A percentile compares a stretch with the other conserved stretches of the same genome.
These are phyloP conservation scores for Propsilocerus akamusi DNA, from an alignment of 1,140 invertebrate species.

Conservation along the genomic window DNA sequence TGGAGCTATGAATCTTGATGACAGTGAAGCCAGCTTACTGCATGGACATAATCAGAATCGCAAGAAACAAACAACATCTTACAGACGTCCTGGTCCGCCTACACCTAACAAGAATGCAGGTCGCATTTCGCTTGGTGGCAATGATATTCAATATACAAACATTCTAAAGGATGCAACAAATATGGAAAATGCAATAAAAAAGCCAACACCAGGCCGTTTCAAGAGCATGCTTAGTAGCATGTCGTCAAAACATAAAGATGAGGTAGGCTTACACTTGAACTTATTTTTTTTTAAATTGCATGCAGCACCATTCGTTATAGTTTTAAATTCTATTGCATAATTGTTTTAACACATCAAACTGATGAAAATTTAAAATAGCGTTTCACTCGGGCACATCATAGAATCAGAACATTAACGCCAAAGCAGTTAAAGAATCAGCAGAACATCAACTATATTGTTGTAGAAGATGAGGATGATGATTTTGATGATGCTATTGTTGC, in stretches of 20 bases:
- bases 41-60: conserved; percentile 30
- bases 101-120: conserved; percentile 70
- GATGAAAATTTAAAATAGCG: no score
- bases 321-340: no score
- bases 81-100: conserved; percentile 64
- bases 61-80: conserved; percentile 40
- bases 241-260: conserved; percentile 12
- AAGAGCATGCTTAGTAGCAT: conserved; percentile 13
- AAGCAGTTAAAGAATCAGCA: background rate
- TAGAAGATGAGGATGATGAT: background rate
- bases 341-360: no score
- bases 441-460: background rate
- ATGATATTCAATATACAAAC: conserved; percentile 14
- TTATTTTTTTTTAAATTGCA: background rate
- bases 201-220: conserved; percentile 20
- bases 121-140: conserved; percentile 36
- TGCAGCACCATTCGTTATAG: no score
- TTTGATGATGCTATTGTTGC: background rate
- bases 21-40: conserved; percentile 36
- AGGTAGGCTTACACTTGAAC: conserved; percentile 8
- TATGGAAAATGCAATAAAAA: conserved; percentile 6
- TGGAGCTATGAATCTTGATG: conserved; percentile 33
- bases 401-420: background rate
- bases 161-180: conserved; percentile 15
- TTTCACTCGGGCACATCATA: background rate